phyloP scores from a whole-genome alignment of 2,797 vertebrate genomes.

The Rhabdophis nuchalis region DNA sequence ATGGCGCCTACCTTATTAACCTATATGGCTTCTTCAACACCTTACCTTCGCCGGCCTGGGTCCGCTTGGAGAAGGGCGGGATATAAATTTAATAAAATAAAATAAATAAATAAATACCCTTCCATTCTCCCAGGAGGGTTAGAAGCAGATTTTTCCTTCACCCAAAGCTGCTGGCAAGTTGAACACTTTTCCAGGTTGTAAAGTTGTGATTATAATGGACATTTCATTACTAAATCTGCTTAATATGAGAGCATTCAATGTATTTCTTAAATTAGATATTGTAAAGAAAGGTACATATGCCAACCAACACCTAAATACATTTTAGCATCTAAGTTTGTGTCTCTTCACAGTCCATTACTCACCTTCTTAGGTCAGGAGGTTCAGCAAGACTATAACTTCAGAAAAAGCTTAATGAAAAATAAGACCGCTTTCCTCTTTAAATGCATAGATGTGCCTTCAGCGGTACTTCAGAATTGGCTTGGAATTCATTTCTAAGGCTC shows the following conservation, averaged over 20 bases:
- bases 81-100: too few relatives aligned
- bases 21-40: not conserved
- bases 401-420: slow-evolving; percentile 34
- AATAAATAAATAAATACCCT: too few relatives aligned
- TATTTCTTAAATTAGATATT: not conserved
- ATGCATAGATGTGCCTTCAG: slow-evolving; percentile 44
- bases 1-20: not conserved
- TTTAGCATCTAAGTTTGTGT: not conserved
- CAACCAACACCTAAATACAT: not conserved
- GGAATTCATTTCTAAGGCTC: slow-evolving; percentile 40
- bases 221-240: slow-evolving; percentile 43
- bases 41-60: too few relatives aligned
- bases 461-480: slow-evolving; percentile 32
- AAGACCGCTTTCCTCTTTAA: slow-evolving; percentile 43
- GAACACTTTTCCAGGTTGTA: not conserved
- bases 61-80: too few relatives aligned
- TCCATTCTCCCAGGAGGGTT: not conserved
- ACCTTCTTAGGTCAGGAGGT: not conserved
- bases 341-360: slow-evolving; percentile 31
- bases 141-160: not conserved
- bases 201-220: slow-evolving; percentile 17
- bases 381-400: slow-evolving; percentile 31
- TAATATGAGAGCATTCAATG: slow-evolving; percentile 24
- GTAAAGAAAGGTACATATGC: slow-evolving; percentile 13
- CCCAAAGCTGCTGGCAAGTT: not conserved